Conservation (phyloP, 2,888 invertebrate species). For the Liopterus haemorrhoidalis region DNA sequence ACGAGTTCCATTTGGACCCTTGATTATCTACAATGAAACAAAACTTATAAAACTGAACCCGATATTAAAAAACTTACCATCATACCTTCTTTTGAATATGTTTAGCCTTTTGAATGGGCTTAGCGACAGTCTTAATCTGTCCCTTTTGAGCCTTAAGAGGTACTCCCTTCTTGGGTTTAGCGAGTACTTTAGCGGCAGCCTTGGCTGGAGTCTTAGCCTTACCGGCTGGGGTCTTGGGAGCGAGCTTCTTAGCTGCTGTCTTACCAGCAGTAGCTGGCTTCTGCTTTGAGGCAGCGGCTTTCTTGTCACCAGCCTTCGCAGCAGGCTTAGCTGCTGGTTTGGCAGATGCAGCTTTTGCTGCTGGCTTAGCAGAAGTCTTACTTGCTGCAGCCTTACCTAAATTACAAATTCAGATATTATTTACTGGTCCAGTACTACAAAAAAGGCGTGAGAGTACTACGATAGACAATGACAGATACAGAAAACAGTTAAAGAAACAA, state of each 20-base stretch:
- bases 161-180: conserved; percentile 52
- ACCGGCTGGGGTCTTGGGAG: conserved; percentile 49
- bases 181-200: conserved; percentile 42
- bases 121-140: conserved; percentile 49
- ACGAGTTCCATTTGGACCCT: conserved; percentile 84
- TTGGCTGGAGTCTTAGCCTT: conserved; percentile 46
- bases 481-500: too few relatives aligned
- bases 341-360: conserved; percentile 48
- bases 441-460: too few relatives aligned
- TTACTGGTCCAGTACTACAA: too few relatives aligned
- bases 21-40: conserved; percentile 63
- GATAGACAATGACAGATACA: too few relatives aligned
- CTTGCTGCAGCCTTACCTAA: conserved; percentile 28
- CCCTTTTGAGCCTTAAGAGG: conserved; percentile 52
- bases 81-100: conserved; percentile 80
- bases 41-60: conserved; percentile 12
- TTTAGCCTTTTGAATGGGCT: conserved; percentile 68
- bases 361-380: conserved; percentile 45
- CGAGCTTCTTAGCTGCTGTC: conserved; percentile 29
- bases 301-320: conserved; percentile 36
- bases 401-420: too few relatives aligned
- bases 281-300: conserved; percentile 40
- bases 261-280: conserved; percentile 32
- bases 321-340: conserved; percentile 44
- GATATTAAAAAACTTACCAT: conserved; percentile 7